phyloP scores from a whole-genome alignment of 2,888 invertebrate genomes.

The Glomeris marginata region DNA sequence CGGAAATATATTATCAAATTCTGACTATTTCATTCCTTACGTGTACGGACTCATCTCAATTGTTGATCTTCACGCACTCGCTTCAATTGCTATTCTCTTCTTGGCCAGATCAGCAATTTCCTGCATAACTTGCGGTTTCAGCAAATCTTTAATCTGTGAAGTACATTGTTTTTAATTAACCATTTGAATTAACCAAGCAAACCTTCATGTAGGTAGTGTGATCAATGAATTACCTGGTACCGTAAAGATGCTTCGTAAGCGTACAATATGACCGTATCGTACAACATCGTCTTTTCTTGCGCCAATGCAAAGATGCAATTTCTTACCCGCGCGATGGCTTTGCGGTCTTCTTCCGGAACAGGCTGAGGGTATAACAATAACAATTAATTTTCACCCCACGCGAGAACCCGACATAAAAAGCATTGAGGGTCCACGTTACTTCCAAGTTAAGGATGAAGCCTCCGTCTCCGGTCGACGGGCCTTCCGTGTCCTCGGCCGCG shows the following conservation, averaged over 20 bases:
- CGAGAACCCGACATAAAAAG: slow-evolving; percentile 1
- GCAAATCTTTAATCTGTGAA: slow-evolving; percentile 43
- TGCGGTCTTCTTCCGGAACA: slow-evolving; percentile 54
- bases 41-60: neutral
- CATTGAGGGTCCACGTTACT: slow-evolving; percentile 22
- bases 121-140: slow-evolving; percentile 68
- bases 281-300: slow-evolving; percentile 74
- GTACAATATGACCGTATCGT: slow-evolving; percentile 65
- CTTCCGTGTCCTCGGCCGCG: slow-evolving; percentile 38
- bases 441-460: slow-evolving; percentile 64
- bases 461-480: slow-evolving; percentile 42
- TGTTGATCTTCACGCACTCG: neutral
- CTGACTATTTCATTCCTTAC: neutral
- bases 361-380: slow-evolving; percentile 34
- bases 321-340: slow-evolving; percentile 71
- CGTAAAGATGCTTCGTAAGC: slow-evolving; percentile 79
- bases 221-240: slow-evolving; percentile 42
- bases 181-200: neutral
- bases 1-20: too few species aligned
- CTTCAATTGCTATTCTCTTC: slow-evolving; percentile 39
- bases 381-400: slow-evolving; percentile 6
- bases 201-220: neutral
- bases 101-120: slow-evolving; percentile 68
- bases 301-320: slow-evolving; percentile 81
- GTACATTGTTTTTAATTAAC: neutral